phyloP scores from a whole-genome alignment of 2,113 vertebrate species.

The Nymphicus hollandicus region DNA sequence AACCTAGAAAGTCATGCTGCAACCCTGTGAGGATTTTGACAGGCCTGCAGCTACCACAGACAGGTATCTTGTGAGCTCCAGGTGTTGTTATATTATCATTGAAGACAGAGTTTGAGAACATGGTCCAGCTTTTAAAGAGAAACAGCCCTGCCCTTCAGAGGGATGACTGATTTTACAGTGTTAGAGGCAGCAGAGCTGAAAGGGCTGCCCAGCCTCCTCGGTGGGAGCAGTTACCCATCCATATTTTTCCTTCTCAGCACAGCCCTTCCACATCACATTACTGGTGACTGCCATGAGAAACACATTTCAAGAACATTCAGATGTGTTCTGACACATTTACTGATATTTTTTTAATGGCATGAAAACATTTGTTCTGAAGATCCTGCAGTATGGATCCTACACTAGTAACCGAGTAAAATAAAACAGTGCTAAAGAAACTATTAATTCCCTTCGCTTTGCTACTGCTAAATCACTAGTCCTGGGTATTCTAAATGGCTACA shows the following conservation, averaged over 20 bases:
- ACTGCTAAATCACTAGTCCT: background rate
- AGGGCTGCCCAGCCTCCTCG: background rate
- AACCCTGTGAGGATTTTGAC: conserved; percentile 6
- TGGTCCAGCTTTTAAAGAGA: background rate
- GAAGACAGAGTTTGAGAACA: background rate
- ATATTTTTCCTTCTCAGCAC: background rate
- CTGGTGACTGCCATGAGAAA: background rate
- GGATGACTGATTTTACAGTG: background rate
- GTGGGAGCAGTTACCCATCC: background rate
- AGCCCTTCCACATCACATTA: background rate
- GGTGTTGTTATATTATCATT: background rate
- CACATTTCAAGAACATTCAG: background rate
- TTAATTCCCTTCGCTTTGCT: background rate
- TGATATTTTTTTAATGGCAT: background rate
- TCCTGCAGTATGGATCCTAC: background rate
- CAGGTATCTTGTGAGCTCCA: conserved; percentile 15
- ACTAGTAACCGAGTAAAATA: background rate
- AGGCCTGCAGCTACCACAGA: background rate
- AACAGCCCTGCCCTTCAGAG: background rate
- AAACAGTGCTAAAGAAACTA: background rate
- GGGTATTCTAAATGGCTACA: background rate
- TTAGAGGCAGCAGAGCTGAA: background rate
- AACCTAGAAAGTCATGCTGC: background rate
- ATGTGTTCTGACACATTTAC: background rate
- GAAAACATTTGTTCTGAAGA: background rate